Evolutionary conservation across 1,140 invertebrate species (phyloP).

Genomic region (Rhopalosiphum maidis): DNA sequence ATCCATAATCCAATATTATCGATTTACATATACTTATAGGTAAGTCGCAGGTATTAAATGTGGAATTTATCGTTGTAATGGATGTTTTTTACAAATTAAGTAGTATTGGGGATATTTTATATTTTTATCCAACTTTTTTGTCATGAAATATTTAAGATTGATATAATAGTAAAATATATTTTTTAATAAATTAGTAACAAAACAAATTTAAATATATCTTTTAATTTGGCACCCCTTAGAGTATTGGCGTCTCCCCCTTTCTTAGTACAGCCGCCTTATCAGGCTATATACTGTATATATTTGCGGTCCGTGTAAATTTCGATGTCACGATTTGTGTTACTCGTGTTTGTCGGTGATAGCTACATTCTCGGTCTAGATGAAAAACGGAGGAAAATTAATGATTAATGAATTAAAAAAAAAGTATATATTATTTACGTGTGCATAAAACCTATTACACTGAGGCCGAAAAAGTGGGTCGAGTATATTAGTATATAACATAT

Average conservation of each 20-base stretch:
- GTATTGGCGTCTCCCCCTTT: background rate
- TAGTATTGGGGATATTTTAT: no score
- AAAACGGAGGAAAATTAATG: background rate
- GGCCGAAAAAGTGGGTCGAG: conserved; percentile 18
- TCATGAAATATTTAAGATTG: background rate
- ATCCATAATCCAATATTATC: no score
- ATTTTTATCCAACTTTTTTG: no score
- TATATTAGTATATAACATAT: conserved; percentile 9
- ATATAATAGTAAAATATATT: background rate
- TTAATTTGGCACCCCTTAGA: background rate
- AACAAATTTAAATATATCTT: background rate
- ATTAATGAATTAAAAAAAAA: conserved; percentile 3
- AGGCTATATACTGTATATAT: background rate
- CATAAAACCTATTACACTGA: background rate
- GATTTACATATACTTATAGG: background rate
- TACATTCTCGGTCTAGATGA: background rate
- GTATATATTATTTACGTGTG: background rate
- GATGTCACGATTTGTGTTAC: background rate
- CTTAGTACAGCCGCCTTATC: background rate
- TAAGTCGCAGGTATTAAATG: background rate
- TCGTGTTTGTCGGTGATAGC: background rate
- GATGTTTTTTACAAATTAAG: background rate
- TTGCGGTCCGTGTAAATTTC: background rate
- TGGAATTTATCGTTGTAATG: no score
- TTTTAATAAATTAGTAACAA: background rate